A percentile compares a stretch with the other conserved stretches of the same genome.
Conservation (phyloP, 2,888 invertebrate species). For the Nymphalis c-album region DNA sequence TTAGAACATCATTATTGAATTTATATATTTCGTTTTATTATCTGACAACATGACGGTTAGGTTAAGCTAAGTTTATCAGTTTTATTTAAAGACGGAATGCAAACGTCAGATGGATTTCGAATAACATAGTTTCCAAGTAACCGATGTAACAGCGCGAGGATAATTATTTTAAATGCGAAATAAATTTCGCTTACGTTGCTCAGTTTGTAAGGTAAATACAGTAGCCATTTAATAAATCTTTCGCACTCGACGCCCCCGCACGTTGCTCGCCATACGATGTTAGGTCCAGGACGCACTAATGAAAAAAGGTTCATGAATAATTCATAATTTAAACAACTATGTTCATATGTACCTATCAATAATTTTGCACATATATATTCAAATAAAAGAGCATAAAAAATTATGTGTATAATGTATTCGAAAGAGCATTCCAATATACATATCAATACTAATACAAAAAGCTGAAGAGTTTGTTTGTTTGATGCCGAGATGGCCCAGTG, state of each 20-base stretch:
- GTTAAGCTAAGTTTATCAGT: background rate
- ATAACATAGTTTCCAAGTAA: background rate
- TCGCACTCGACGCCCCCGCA: conserved; percentile 61
- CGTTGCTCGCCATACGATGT: conserved; percentile 34
- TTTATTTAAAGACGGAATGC: background rate
- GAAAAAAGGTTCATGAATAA: conserved; percentile 22
- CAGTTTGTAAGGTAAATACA: conserved; percentile 50
- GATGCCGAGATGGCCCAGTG: no score
- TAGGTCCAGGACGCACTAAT: conserved; percentile 22
- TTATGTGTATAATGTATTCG: no score
- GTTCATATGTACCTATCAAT: background rate
- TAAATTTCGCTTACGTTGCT: conserved; percentile 51
- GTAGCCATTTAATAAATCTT: conserved; percentile 70
- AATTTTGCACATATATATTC: background rate
- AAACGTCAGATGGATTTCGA: conserved; percentile 1
- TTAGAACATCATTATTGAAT: no score
- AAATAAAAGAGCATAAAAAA: background rate
- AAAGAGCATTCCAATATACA: no score
- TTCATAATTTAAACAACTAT: conserved; percentile 13
- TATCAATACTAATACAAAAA: no score
- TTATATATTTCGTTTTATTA: no score
- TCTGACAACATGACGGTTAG: background rate
- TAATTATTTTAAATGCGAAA: conserved; percentile 48
- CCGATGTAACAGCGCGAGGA: conserved; percentile 12
- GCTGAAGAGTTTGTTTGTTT: no score